Evolutionary conservation across 1,140 invertebrate species (phyloP), one percentile per base, ranked within the genome.

Genomic region (Drosophila tani): DNA sequence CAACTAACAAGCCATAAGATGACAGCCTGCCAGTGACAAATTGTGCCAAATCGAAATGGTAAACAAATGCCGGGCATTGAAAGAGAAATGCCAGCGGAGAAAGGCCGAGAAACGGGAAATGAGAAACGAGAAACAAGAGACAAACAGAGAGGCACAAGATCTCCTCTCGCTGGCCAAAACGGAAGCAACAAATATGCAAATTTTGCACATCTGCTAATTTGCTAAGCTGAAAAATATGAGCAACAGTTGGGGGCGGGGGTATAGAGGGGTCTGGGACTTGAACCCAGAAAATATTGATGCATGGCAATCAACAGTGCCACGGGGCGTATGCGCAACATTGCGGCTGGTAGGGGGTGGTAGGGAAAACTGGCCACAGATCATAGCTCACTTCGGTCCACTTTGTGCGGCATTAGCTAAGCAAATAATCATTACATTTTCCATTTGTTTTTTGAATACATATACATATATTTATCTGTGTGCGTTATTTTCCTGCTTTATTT

Each of bases 381-480:
- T 55, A 71, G 75, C 58, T 70, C 63, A 68, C 49, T 77, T 62
- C 57, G 76, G 85, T 83, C 85, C 85, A 88, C 85, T 88, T 88
- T 88, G 85, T 81, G 85, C 82, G 86, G 85, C 81, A 88, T 88
- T 88, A 88, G 85, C 85, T 88, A 90, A 90, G 78, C 85, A 90
- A 90, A 88, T 88, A 88, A 88, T 88, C 85, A 88, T 88, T 88
- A 90, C 85, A 90, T 88, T 88, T 90, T 88, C 85, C 85, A 88
- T 86, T 86, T 86, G 82, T 86, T 86, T 84, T 84, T 84, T 68
- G 49, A 70, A 68, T 68, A 70, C 49, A 70, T 51, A 70, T 32
- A 65, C 21, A 29, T 67, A n/a, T 67, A 50, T 43, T 27, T 43
- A 24, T 55, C 47, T 35, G 63, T 43, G 15, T 68, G 47, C 49